Percentiles rank a stretch among this genome's conserved stretches.
phyloP scores from a whole-genome alignment of 2,797 vertebrate species.

The Cossypha caffra region DNA sequence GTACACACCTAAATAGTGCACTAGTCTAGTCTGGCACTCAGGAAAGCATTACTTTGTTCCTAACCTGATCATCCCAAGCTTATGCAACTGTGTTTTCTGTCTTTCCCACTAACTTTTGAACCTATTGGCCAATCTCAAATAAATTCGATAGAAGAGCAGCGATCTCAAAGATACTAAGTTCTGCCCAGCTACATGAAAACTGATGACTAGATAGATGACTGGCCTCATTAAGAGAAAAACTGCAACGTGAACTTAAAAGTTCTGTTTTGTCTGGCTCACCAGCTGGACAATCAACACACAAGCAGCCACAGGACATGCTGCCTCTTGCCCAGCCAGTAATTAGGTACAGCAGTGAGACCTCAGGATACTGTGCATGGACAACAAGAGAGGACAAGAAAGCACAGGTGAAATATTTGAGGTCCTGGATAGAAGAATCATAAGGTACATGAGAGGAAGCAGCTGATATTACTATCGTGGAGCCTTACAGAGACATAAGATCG shows the following conservation, averaged over 20 bases:
- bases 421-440: conserved; percentile 1
- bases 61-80: conserved; percentile 21
- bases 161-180: conserved; percentile 38
- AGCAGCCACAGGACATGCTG: conserved; percentile 36
- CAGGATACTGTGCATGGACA: conserved; percentile 7
- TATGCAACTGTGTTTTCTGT: conserved; percentile 60
- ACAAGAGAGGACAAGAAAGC: conserved; percentile 49
- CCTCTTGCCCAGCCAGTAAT: conserved; percentile 45
- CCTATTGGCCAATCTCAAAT: conserved; percentile 46
- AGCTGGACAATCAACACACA: conserved; percentile 52
- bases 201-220: conserved; percentile 62
- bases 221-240: conserved; percentile 47
- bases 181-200: conserved; percentile 53
- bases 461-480: not conserved
- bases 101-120: conserved; percentile 47
- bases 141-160: not conserved
- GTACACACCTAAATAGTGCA: conserved; percentile 18
- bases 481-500: not conserved
- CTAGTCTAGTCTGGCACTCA: conserved; percentile 21
- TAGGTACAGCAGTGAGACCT: conserved; percentile 24
- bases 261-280: conserved; percentile 63
- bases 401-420: conserved; percentile 18
- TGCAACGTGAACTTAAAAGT: conserved; percentile 55
- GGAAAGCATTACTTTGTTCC: conserved; percentile 5
- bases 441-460: not conserved